Base-by-base conservation (phyloP, 2,797 vertebrate genomes). In the Acanthurus tractus region DNA sequence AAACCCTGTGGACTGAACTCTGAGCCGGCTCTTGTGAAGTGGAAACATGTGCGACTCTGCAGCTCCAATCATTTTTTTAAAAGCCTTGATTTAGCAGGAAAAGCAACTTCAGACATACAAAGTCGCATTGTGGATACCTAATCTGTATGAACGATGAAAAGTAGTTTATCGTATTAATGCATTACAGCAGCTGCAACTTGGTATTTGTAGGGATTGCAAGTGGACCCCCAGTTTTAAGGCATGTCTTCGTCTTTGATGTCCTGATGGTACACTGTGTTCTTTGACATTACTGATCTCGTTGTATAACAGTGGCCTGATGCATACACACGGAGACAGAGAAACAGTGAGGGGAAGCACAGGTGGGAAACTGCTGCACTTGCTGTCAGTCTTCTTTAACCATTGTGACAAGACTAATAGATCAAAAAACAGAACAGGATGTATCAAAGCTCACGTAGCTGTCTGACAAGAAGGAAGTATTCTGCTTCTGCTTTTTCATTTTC, bases 361-460 rank as follows among this genome's bases (percentile, higher is more conserved):
- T 76, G 77, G 74, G 59, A 22, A 70, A 65, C 56, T 38, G 61
- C 74, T 56, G 48, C 62, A 69, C 42, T 57, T 52, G 57, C 65
- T 72, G 69, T 81, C 80, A 68, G 36, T 67, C 58, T 57, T 56
- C 69, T 65, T 82, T 75, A 40, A 34, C 57, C 64, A 57, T 9
- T 59, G 38, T 69, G 74, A 79, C 3, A 1, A 55, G n/a, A 67
- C 73, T 34, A 74, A 81, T 29, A 58, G 55, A 80, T 78, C 4
- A 72, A 50, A 58, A 66, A 64, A 73, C n/a, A 53, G 40, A 72
- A 52, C 38, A 67, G 29, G 29, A 25, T 34, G 22, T 0, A 62
- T 18, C 14, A 48, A 5, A 55, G 65, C 56, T 77, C 67, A 54
- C 61, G 77, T 13, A 67, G 53, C 49, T 18, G 18, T 67, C 22